Base-by-base conservation (phyloP, 1,140 invertebrate genomes). In the Coelopa frigida region DNA sequence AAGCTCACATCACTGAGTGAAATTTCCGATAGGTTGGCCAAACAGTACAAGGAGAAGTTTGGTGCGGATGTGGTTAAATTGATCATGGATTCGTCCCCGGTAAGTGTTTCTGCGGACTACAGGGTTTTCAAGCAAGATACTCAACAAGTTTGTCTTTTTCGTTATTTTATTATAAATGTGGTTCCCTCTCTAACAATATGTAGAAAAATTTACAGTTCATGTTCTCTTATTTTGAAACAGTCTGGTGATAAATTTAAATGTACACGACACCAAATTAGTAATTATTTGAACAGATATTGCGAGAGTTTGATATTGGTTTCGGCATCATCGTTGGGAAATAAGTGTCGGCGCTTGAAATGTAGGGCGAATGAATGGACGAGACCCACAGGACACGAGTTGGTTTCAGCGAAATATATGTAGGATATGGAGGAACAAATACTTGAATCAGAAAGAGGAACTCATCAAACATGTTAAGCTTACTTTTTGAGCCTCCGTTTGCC, bases 1-100 rank as follows among this genome's bases (percentile, higher is more conserved):
- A 94, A 95, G 71, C 77, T 97, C 3, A 97, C 94, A 3, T 86
- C 87, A 2, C 73, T 98, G 5, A 84, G 91, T 47, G 94, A 97
- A 72, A 89, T 96, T 48, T 94, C 91, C 3, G 90, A 95, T 59
- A 77, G 91, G 41, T 72, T 88, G 8, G 73, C 79, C 29, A 80
- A 76, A 49, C 78, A 85, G 41, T 94, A 89, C 70, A 81, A 81
- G 53, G 84, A 89, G 41, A 94, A 94, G 68, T 93, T 89, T 70
- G 90, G 89, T 3, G 69, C 73, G 23, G 88, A 88, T 49, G 80
- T 78, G 50, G 87, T 94, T 1, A 90, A 89, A 70, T 85, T 94
- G 69, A 92, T 94, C 27, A 90, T 89, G 81, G 90, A 94, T 72
- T 94, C 89, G 5, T 83, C 82, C 21, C 84, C 86, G 59, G 87